These are phyloP conservation scores for Phyllotreta striolata DNA, from an alignment of 2,888 invertebrate species.

Conservation along the genomic window DNA sequence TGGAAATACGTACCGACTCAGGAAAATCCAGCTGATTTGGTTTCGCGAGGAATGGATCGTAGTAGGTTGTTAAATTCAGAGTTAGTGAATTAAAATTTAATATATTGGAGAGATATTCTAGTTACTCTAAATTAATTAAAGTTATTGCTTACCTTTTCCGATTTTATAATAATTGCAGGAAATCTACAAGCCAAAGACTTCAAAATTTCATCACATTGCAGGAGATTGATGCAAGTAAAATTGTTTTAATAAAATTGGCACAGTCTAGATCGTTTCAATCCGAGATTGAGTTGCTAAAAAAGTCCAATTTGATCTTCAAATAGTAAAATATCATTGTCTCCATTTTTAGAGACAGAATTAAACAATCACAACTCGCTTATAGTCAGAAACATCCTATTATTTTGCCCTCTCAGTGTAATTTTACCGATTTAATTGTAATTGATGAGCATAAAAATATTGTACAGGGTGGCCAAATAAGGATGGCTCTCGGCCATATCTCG, in stretches of 20 bases:
- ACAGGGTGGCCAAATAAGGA: no score
- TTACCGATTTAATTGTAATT: constrained; percentile 11
- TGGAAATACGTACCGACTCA: constrained; percentile 28
- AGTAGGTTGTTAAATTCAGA: neutral
- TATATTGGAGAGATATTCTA: constrained; percentile 14
- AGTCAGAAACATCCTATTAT: constrained; percentile 20
- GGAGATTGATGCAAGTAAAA: constrained; percentile 7
- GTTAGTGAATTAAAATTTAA: constrained; percentile 5
- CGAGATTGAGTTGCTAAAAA: constrained; percentile 29
- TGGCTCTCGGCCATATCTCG: no score
- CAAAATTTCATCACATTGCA: neutral
- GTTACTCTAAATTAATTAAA: constrained; percentile 8
- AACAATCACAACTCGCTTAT: constrained; percentile 1
- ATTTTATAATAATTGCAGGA: constrained; percentile 9
- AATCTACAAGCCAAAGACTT: neutral
- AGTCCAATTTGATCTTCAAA: neutral
- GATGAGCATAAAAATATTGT: constrained; percentile 6
- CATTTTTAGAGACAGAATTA: constrained; percentile 18
- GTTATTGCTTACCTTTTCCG: constrained; percentile 12
- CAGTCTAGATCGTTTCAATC: constrained; percentile 5
- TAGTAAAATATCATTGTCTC: constrained; percentile 18
- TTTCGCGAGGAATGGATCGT: neutral
- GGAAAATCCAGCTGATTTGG: constrained; percentile 28
- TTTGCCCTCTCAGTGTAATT: constrained; percentile 5
- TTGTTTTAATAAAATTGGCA: constrained; percentile 3